Evolutionary conservation across 2,113 vertebrate genomes (phyloP), one percentile per base, ranked within the genome.

Genomic region (Hippocampus mohnikei): DNA sequence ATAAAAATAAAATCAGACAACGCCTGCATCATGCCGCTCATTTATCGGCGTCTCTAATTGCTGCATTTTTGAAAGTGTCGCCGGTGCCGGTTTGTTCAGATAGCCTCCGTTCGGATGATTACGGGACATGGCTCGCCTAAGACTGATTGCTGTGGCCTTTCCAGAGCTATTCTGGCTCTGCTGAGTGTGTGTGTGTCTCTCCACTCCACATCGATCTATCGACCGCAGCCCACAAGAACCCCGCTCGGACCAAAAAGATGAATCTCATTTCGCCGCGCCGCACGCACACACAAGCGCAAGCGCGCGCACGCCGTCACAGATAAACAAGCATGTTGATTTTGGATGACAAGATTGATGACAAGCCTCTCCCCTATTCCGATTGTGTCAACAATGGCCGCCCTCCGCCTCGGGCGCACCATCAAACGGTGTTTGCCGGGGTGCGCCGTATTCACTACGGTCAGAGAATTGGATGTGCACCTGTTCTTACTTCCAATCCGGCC

Each of bases 121-220:
- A 87, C 79, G 83, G 74, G 84, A 87, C 85, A 66, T 71, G 73
- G 71, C 73, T 66, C 3, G 60, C 71, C 78, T 71, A 69, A 88
- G 85, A 90, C 86, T 86, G 89, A 88, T 88, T 82, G 85, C 84
- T 12, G 77, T 86, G 88, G 85, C 85, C 88, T 89, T 90, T 88
- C 68, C 82, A 68, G 63, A 80, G 88, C 81, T 87, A 89, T 90
- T 87, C 83, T 85, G 76, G 79, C 88, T 84, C 71, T 87, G 88
- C 89, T 86, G 89, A 89, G 86, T 86, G 86, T 76, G 83, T 87
- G 81, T 80, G 33, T 6, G 80, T 80, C 85, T 89, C 27, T 88
- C 83, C 85, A 86, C 85, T 85, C 83, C 72, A 53, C 83, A 89
- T 90, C 80, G 88, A 90, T 88, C 81, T 72, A 88, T 90, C 83